Base-by-base conservation (phyloP, 2,888 invertebrate genomes). In the Drosophila anceps region DNA sequence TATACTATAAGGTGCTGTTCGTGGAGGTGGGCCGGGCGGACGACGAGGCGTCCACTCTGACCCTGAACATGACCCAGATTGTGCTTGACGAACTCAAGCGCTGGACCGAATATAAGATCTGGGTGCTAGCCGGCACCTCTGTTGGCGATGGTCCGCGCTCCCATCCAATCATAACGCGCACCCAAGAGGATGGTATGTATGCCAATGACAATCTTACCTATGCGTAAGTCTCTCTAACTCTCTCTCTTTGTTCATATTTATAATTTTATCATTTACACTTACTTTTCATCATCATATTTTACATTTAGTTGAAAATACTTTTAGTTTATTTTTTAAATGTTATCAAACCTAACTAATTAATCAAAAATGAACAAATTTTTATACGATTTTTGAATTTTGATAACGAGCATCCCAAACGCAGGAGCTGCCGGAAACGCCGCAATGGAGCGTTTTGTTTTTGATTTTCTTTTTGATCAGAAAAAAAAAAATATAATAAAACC, bases 121-220 rank as follows among this genome's bases (percentile, higher is more conserved):
- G 98, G 98, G 97, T 99, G 91, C 95, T 98, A 88, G 99, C 99
- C 80, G 98, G 98, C 92, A 99, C 99, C 90, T 96, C 96, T 91
- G 98, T 98, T 86, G 99, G 99, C 92, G 98, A 98, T 94, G 99
- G 99, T 77, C 99, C 97, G 78, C 95, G 96, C 91, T 98, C 98
- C 88, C 96, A 96, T 94, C 98, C 98, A 79, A 96, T 98, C 94
- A 95, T 96, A 91, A 96, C 98, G 91, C 96, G 96, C 94, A 99
- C 99, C 84, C 97, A 97, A 93, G 99, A 99, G 96, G 98, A 98
- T 96, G 99, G 99, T 99, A 98, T 96, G 98, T 97, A 93, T 90
- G 80, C 71, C 76, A 72, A 73, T 81, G 82, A 78, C 81, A 88
- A 81, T 83, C 76, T 76, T 79, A 86, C 89, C 69, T 78, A 86